Base-by-base conservation (phyloP, 2,797 vertebrate species). In the Chloroceryle amazona region DNA sequence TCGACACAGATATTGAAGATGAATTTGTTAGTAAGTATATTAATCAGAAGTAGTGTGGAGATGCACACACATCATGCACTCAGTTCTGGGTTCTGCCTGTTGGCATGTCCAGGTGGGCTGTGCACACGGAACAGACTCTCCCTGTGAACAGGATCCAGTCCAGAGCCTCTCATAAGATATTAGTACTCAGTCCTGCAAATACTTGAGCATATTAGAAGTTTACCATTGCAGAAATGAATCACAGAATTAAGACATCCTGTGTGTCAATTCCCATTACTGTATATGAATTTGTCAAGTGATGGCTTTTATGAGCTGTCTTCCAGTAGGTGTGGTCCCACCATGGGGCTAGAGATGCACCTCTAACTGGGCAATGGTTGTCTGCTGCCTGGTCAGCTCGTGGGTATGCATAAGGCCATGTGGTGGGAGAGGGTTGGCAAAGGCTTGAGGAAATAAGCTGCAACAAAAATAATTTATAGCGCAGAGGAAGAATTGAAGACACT, bases 21-120 rank as follows among this genome's bases (percentile, higher is more conserved):
- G 98, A 99, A 61, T 97, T 98, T 82, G 98, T 90, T 90, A 97
- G 99, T 99, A 98, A 98, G 99, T 99, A 89, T 68, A 46, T 84
- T 75, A 70, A 84, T 67, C 46, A 75, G 52, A 80, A 57, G 17
- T 78, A 15, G 60, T 19, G 35, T 82, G 80, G 44, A 84, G 84
- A 47, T 26, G 12, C 35, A 13, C 26, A 28, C 23, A 9, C 19
- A 60, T 35, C 60, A 55, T 21, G 4, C 23, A 25, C 14, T 46
- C 6, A 1, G 7, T 51, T 86, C 62, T 41, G 75, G 33, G 35
- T 81, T 26, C 51, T 62, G 6, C 15, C 25, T 62, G 18, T 63
- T 81, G 62, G 7, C 23, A 5, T 1, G 1, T 54, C 11, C 10
- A 11, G 5, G 8, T n/a, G 46, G 35, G 35, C 26, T 39, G 16